These are phyloP conservation scores for Drosophila setosimentum DNA, from an alignment of 2,888 invertebrate genomes.

Conservation along the genomic window DNA sequence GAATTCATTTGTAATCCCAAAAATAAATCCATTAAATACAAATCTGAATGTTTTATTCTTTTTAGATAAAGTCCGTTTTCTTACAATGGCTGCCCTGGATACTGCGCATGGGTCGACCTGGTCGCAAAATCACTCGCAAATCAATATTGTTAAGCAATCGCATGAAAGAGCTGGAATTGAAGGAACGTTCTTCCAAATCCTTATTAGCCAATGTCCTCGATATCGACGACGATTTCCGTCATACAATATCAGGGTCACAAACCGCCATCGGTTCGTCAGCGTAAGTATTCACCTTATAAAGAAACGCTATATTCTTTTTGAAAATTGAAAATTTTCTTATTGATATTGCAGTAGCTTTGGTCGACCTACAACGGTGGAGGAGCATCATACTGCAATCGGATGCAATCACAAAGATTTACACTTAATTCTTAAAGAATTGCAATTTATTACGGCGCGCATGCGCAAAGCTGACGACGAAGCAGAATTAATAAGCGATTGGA, in stretches of 20 bases:
- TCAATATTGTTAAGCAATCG: conserved; percentile 95
- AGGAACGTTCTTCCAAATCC: conserved; percentile 97
- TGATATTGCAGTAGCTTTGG: conserved; percentile 87
- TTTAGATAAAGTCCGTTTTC: conserved; percentile 96
- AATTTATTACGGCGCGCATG: conserved; percentile 97
- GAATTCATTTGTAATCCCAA: neutral
- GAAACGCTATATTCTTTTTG: neutral
- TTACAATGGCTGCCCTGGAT: conserved; percentile 99
- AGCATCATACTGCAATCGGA: conserved; percentile 87
- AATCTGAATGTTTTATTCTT: neutral
- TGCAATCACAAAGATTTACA: conserved; percentile 94
- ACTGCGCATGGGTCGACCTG: conserved; percentile 97
- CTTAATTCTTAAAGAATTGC: conserved; percentile 95
- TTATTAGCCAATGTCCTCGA: conserved; percentile 97
- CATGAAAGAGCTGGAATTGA: conserved; percentile 96
- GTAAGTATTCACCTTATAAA: conserved; percentile 84
- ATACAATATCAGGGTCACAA: conserved; percentile 87
- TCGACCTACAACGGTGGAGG: conserved; percentile 92
- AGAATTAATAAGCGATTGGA: conserved; percentile 98
- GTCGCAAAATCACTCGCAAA: conserved; percentile 96
- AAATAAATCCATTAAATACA: neutral
- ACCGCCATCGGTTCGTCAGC: conserved; percentile 89
- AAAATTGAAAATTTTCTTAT: neutral
- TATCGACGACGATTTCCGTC: conserved; percentile 97
- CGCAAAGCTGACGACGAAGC: conserved; percentile 97